These are phyloP conservation scores for Neosilurus mollespiculum DNA, from an alignment of 2,797 vertebrate genomes.

Conservation along the genomic window DNA sequence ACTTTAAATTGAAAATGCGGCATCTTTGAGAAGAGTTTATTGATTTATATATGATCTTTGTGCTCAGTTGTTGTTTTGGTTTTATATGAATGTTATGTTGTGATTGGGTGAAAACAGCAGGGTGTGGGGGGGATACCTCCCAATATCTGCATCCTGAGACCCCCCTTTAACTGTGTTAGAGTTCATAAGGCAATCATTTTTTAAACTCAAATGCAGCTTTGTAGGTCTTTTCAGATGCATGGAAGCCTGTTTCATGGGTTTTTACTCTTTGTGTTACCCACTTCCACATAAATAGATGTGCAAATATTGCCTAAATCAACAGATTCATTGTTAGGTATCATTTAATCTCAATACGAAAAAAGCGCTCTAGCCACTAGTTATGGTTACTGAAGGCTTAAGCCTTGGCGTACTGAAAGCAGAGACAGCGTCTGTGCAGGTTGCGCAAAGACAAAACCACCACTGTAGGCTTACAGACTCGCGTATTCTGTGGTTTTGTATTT, in stretches of 20 bases:
- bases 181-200: not conserved
- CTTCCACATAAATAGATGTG: not conserved
- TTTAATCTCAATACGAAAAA: not conserved
- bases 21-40: too few species aligned
- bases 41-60: too few species aligned
- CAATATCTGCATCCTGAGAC: not conserved
- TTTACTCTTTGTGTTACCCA: not conserved
- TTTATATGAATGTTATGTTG: not conserved
- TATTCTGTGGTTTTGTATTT: not conserved
- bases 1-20: not conserved
- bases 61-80: not conserved
- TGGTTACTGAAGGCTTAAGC: not conserved
- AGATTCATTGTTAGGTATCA: not conserved
- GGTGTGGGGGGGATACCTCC: too few species aligned
- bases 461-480: not conserved
- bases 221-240: not conserved
- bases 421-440: not conserved
- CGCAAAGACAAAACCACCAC: not conserved
- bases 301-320: not conserved
- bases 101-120: not conserved
- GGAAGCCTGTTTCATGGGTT: not conserved
- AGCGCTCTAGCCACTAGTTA: not conserved
- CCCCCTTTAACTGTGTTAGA: not conserved
- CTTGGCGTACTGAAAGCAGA: not conserved
- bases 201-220: not conserved